Conservation (phyloP, 2,797 vertebrate genomes). For the Mareca strepera region DNA sequence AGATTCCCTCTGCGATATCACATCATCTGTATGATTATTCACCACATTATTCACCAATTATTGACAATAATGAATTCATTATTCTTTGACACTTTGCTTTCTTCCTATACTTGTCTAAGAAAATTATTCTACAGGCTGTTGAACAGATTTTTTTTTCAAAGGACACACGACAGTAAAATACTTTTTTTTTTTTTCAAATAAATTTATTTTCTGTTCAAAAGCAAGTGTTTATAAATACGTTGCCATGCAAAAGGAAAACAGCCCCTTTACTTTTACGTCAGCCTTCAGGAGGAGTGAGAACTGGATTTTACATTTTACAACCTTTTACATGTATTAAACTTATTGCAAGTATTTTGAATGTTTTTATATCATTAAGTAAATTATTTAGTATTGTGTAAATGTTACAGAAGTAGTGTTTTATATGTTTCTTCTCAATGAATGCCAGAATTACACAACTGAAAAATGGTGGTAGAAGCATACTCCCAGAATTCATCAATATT, state of each 20-base stretch:
- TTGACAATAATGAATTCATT: too few relatives aligned
- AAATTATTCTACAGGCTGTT: neutral
- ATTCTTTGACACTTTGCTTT: neutral
- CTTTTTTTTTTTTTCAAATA: neutral
- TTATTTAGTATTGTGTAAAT: neutral
- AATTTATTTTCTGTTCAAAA: neutral
- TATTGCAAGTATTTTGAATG: neutral
- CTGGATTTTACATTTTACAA: neutral
- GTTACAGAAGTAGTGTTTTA: neutral
- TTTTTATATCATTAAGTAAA: neutral
- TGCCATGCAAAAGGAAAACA: slow-evolving; percentile 39
- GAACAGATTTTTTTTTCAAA: neutral
- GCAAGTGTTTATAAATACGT: neutral
- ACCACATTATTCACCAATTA: neutral
- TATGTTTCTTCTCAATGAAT: neutral
- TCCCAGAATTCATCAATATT: neutral
- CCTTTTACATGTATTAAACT: neutral
- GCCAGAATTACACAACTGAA: neutral
- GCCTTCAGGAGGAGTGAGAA: neutral
- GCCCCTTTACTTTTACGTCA: slow-evolving; percentile 38
- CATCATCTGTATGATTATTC: neutral
- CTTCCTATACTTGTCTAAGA: neutral
- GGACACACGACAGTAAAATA: neutral
- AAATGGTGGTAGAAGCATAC: neutral
- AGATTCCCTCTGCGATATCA: neutral